Conservation (phyloP, 1,140 invertebrate genomes). For the Diploscapter pachys region DNA sequence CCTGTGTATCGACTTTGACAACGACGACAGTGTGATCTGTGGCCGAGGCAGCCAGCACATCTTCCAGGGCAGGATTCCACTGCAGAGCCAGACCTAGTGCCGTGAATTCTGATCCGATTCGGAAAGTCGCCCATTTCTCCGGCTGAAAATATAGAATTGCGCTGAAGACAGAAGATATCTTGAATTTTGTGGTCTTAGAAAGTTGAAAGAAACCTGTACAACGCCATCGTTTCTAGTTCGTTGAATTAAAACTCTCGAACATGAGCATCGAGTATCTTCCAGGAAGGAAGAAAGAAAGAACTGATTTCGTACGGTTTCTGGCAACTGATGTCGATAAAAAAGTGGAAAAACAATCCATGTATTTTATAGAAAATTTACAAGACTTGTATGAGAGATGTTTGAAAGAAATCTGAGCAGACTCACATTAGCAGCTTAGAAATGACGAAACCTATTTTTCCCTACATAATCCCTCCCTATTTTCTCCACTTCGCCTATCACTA, state of each 20-base stretch:
- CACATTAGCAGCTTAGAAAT: background rate
- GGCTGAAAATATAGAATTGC: constrained; percentile 52
- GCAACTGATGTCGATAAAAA: no score
- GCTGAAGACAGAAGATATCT: constrained; percentile 15
- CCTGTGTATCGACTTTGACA: constrained; percentile 59
- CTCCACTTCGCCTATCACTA: background rate
- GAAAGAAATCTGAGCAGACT: background rate
- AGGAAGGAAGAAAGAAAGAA: no score
- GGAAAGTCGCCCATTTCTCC: constrained; percentile 27
- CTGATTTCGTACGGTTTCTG: no score
- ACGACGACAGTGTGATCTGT: constrained; percentile 59
- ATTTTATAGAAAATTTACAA: background rate
- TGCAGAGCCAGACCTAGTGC: constrained; percentile 54
- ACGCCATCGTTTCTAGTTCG: constrained; percentile 20
- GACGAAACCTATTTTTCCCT: background rate
- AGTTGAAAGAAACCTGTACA: constrained; percentile 23
- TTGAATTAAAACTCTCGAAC: no score
- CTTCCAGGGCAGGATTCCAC: constrained; percentile 63
- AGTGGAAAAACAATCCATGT: no score
- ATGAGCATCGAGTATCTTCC: no score
- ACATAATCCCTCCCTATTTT: background rate
- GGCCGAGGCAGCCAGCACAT: constrained; percentile 59
- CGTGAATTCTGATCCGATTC: constrained; percentile 40
- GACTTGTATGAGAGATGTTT: background rate
- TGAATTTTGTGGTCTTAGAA: background rate